Base-by-base conservation (phyloP, 2,797 vertebrate genomes). In the Acomys russatus region DNA sequence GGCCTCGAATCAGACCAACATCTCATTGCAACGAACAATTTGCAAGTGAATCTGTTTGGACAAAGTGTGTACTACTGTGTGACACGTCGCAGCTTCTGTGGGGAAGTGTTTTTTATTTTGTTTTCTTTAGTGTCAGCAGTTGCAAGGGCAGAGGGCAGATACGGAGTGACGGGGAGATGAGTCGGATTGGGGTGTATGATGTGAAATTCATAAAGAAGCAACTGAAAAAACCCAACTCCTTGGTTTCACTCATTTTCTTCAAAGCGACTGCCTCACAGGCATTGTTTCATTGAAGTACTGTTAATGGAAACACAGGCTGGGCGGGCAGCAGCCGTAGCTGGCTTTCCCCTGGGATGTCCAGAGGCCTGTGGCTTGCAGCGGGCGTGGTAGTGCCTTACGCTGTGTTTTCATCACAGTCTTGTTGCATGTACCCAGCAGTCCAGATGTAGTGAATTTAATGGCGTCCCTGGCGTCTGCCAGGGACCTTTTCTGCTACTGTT, bases 381-480 rank as follows among this genome's bases (percentile, higher is more conserved):
- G 68, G 15, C 4, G 1, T 25, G 33, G 49, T 14, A 30, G 22
- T 11, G 10, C 22, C 66, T 3, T 28, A 38, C 54, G n/a, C 14
- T 20, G 28, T 56, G 6, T 30, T 88, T 30, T 44, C 73, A 3
- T 63, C 33, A 38, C 51, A 22, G 0, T 17, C 51, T 84, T 30
- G 2, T 11, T 0, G 4, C 0, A 0, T 15, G 4, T 23, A 3
- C 25, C 59, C 64, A 5, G 18, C 0, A 12, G 63, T 54, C 0
- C 3, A 64, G 89, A 8, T 30, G 20, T 10, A 35, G 18, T 28
- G 8, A 14, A 49, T 7, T 12, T 23, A 8, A 25, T 17, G 6
- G 44, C 38, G 35, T 66, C 63, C 38, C 38, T 1, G 6, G 6
- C 30, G 14, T 2, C 68, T 51, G 22, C 17, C 70, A 7, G 56